Base-by-base conservation (phyloP, 2,888 invertebrate species). In the Nipponacmea schrenckii region DNA sequence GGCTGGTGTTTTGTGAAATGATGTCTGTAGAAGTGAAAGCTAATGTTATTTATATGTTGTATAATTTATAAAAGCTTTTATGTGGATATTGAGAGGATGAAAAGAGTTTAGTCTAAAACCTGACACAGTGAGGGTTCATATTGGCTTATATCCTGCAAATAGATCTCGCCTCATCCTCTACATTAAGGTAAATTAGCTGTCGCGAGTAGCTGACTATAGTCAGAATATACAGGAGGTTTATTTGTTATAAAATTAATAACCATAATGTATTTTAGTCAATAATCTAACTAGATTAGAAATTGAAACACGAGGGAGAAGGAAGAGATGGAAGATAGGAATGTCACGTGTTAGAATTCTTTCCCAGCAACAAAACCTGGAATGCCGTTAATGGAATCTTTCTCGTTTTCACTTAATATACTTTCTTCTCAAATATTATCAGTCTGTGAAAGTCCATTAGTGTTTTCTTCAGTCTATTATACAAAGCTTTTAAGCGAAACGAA, bases 1-100 rank as follows among this genome's bases (percentile, higher is more conserved):
- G 39, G 39, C 39, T 39, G 39, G 39, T 39, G 39, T 39, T 39
- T 39, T 39, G 39, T 39, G 39, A 39, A 39, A 39, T 39, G 39
- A 39, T 39, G 39, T 39, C 39, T 39, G 39, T 39, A 39, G 39
- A 56, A 56, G 56, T 24, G 24, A 56, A 56, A 24, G 24, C 56
- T 56, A 56, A 56, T 56, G 24, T 24, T 56, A 17, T 56, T 56
- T 56, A 14, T 56, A 24, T 56, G 56, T 24, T 24, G 56, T 56
- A 56, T 56, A 56, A 56, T 56, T 56, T 56, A 12, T 56, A 56
- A 56, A 56, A 56, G 56, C 56, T 56, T 56, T 56, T 56, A 56
- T 20, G 56, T 12, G 20, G 56, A 56, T 24, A 24, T 56, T 24
- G 56, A 56, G 56, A 56, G 56, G 24, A 24, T 20, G 24, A 56